Evolutionary conservation across 2,797 vertebrate species (phyloP).

Genomic region (Manis javanica): DNA sequence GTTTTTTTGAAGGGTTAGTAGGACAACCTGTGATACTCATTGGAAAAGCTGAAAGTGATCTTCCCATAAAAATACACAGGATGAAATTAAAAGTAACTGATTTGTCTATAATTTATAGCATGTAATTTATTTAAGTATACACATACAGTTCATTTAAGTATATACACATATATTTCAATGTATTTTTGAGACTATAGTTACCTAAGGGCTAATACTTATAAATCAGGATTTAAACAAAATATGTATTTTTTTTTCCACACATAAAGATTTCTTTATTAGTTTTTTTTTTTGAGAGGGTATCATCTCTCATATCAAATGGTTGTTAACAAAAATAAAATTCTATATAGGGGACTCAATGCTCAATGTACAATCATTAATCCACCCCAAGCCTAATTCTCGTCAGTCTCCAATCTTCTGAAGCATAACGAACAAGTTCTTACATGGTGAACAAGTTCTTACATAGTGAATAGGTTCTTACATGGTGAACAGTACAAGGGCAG

Average conservation of each 20-base stretch:
- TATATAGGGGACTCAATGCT: too few species aligned
- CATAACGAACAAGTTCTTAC: too few species aligned
- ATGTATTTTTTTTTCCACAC: background rate
- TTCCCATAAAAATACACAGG: background rate
- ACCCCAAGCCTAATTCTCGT: too few species aligned
- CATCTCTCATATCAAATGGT: too few species aligned
- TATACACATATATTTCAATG: background rate
- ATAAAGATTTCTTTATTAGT: too few species aligned
- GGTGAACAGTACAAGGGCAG: too few species aligned
- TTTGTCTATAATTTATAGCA: constrained; percentile 6
- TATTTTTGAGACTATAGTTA: background rate
- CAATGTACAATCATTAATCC: too few species aligned
- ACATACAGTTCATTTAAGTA: background rate
- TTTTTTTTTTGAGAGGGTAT: too few species aligned
- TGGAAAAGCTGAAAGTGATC: background rate
- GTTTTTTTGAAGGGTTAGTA: background rate
- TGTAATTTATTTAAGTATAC: background rate
- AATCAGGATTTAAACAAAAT: background rate
- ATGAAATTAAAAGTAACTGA: background rate
- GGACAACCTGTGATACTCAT: background rate
- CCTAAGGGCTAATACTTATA: background rate
- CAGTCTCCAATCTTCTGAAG: too few species aligned
- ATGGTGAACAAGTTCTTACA: too few species aligned
- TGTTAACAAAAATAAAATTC: too few species aligned
- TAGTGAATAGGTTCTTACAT: too few species aligned